Base-by-base conservation (phyloP, 2,888 invertebrate genomes). In the Noctua comes region DNA sequence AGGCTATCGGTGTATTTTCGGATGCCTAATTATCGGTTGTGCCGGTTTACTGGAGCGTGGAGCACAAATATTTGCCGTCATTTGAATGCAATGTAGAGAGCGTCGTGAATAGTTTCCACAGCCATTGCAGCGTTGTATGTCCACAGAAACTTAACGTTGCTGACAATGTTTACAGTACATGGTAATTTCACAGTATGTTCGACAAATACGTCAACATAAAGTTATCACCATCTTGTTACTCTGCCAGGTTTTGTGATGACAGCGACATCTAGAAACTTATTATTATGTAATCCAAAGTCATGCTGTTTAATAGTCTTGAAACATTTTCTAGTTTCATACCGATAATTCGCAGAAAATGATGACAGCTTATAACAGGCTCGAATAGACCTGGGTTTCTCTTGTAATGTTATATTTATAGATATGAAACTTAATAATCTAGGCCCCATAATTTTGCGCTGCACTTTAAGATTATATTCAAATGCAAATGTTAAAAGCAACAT, bases 401-500 rank as follows among this genome's bases (percentile, higher is more conserved):
- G 79, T 51, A 85, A 83, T 77, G n/a, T 75, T 74, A 83, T 85
- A 83, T 75, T 68, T 83, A 83, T 83, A 77, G 59, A 77, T 87
- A 79, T 80, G 75, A 77, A 83, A 85, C 70, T 54, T 76, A 80
- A 85, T 83, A 81, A 84, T 88, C 84, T 85, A 65, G 73, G 79
- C 59, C 68, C 76, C 78, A 87, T 88, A 88, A 88, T 82, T 88
- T 83, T 86, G 73, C 65, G 74, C 79, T 86, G 81, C 59, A 80
- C 78, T 80, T 82, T 82, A 84, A 86, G 86, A 88, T 88, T 87
- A 83, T 75, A 88, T 88, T 86, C 86, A 88, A 89, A 88, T 88
- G 89, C 73, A 86, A 89, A 89, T 89, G 84, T 85, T 88, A 85
- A 86, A 88, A 85, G 84, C 80, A 85, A 86, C 86, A 88, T 90